Base-by-base conservation (phyloP, 2,888 invertebrate genomes). In the Thecophora atra region DNA sequence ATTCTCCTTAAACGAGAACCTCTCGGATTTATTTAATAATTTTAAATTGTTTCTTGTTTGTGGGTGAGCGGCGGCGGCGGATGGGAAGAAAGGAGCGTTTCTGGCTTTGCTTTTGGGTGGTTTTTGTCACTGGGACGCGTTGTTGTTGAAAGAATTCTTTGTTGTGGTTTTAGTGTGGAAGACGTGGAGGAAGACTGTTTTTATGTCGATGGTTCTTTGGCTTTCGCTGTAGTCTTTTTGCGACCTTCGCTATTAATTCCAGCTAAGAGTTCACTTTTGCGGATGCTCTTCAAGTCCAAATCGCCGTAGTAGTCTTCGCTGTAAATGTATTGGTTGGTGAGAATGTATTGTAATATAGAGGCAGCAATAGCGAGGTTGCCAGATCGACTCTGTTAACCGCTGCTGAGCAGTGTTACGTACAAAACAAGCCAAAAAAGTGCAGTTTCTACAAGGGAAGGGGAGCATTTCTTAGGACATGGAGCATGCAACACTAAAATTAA, bases 231-330 rank as follows among this genome's bases (percentile, higher is more conserved):
- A 84, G 87, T 84, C 90, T 90, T 82, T 77, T 73, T 82, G 81
- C 84, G 84, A 81, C 81, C 82, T 81, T 83, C 84, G 79, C 78
- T 80, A 79, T 85, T 82, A 82, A 94, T 89, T 81, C 95, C 95
- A 82, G 94, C 91, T 85, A 94, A 91, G 81, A 95, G 91, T 88
- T 96, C 96, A 88, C 94, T 94, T 91, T 96, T 96, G 89, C 95
- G 92, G 91, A 96, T 94, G 89, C 92, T 91, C 92, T 96, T 96
- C 90, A 96, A 90, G 89, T 96, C 96, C 92, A 96, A 89, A 88
- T 96, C 96, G 80, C 96, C 96, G 86, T 96, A 96, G 91, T 96
- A 96, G 92, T 96, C 96, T 91, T 96, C 96, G 90, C 96, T 96
- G 94, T 90, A 91, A 90, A 30, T 44, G 64, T n/a, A 64, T 21